A percentile compares a stretch with the other conserved stretches of the same genome.
These are phyloP conservation scores for Steromphala cineraria DNA, from an alignment of 2,888 invertebrate genomes.

Conservation along the genomic window DNA sequence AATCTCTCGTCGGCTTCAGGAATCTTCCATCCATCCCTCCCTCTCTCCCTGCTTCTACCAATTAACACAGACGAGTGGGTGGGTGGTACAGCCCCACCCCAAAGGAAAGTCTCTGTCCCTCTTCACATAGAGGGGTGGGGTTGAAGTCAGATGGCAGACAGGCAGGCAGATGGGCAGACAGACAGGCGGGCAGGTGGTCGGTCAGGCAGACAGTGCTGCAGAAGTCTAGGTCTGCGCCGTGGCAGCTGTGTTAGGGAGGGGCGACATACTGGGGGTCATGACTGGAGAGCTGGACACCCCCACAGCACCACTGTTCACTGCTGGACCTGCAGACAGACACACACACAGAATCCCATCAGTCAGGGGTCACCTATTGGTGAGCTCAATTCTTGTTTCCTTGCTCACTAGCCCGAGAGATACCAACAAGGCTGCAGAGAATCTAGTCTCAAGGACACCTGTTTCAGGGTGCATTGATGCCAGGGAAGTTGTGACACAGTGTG, in stretches of 20 bases:
- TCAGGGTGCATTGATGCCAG: no score
- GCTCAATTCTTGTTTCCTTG: no score
- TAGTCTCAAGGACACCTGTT: no score
- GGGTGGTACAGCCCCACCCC: neutral
- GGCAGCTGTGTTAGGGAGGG: slow-evolving; percentile 69
- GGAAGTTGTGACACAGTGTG: no score
- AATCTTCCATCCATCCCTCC: neutral
- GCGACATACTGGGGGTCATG: slow-evolving; percentile 68
- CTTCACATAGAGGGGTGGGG: neutral
- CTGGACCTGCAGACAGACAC: slow-evolving; percentile 49
- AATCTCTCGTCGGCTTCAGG: neutral
- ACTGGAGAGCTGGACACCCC: slow-evolving; percentile 70
- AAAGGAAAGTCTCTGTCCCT: slow-evolving; percentile 14
- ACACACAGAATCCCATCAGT: slow-evolving; percentile 1
- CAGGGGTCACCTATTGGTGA: neutral
- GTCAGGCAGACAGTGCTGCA: slow-evolving; percentile 19
- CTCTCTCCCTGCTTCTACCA: slow-evolving; percentile 3
- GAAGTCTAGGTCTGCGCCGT: slow-evolving; percentile 53
- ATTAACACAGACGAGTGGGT: neutral
- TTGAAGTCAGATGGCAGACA: neutral
- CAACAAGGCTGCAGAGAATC: slow-evolving; percentile 10
- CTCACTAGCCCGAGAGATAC: neutral
- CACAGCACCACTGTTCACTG: slow-evolving; percentile 55
- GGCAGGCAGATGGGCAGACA: slow-evolving; percentile 22
- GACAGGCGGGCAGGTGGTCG: slow-evolving; percentile 23